Evolutionary conservation across 2,888 invertebrate genomes (phyloP).

Genomic region (Andrena trimmerana): DNA sequence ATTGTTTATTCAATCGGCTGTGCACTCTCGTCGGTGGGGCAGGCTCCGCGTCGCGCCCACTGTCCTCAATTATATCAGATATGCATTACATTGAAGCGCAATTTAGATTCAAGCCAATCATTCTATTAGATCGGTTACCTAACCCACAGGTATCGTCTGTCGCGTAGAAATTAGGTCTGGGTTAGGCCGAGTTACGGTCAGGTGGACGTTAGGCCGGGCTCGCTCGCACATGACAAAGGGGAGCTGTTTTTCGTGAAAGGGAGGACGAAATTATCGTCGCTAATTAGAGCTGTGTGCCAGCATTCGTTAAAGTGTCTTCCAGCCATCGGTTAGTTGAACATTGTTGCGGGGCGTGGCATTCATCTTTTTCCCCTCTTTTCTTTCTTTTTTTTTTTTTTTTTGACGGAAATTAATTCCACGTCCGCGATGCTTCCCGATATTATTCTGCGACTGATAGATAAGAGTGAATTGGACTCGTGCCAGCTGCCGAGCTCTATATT

Average conservation of each 20-base stretch:
- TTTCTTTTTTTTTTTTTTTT: neutral
- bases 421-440: constrained; percentile 61
- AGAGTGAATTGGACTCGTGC: constrained; percentile 68
- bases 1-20: constrained; percentile 48
- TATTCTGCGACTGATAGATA: constrained; percentile 67
- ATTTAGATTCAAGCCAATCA: constrained; percentile 48
- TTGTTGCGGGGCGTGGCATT: constrained; percentile 48
- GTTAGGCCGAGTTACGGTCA: neutral
- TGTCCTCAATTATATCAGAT: constrained; percentile 35
- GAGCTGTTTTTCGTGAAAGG: neutral
- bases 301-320: neutral
- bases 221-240: neutral
- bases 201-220: neutral
- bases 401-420: constrained; percentile 64
- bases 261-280: constrained; percentile 1
- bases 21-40: neutral
- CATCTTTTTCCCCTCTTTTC: neutral
- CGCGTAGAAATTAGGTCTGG: neutral
- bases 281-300: constrained; percentile 14
- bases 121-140: constrained; percentile 28
- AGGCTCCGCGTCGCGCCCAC: neutral
- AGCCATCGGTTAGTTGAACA: neutral
- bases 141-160: constrained; percentile 22
- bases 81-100: constrained; percentile 43
- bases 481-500: constrained; percentile 65